Evolutionary conservation across 2,888 invertebrate genomes (phyloP).

Genomic region (Sarcophaga rosellei): DNA sequence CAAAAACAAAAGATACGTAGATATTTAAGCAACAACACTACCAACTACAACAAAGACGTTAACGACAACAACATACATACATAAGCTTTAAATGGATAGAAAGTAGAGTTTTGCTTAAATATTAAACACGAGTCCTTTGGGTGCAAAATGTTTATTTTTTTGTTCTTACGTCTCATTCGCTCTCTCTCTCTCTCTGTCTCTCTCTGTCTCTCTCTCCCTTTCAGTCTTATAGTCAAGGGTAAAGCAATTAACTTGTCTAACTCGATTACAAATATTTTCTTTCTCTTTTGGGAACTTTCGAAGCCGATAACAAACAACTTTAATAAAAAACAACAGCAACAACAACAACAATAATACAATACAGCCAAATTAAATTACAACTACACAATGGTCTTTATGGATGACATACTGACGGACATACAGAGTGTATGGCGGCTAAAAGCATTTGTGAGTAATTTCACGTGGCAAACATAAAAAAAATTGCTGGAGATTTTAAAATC

Average conservation of each 20-base stretch:
- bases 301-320: background rate
- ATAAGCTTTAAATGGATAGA: background rate
- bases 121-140: slow-evolving; percentile 2
- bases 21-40: slow-evolving; percentile 1
- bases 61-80: slow-evolving; percentile 18
- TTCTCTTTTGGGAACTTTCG: background rate
- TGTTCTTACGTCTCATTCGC: background rate
- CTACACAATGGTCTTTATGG: slow-evolving; percentile 10
- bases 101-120: slow-evolving; percentile 11
- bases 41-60: background rate
- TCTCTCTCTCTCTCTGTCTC: no score
- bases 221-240: slow-evolving; percentile 9
- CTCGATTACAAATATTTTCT: slow-evolving; percentile 57
- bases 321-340: background rate
- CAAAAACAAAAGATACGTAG: background rate
- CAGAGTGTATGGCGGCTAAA: background rate
- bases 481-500: background rate
- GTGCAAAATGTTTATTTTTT: background rate
- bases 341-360: background rate
- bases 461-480: background rate
- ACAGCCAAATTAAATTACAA: slow-evolving; percentile 53
- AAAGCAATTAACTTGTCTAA: slow-evolving; percentile 63
- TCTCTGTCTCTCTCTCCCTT: background rate
- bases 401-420: background rate
- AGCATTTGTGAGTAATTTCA: background rate